phyloP scores from a whole-genome alignment of 2,797 vertebrate genomes.

The Phylloscopus collybita region DNA sequence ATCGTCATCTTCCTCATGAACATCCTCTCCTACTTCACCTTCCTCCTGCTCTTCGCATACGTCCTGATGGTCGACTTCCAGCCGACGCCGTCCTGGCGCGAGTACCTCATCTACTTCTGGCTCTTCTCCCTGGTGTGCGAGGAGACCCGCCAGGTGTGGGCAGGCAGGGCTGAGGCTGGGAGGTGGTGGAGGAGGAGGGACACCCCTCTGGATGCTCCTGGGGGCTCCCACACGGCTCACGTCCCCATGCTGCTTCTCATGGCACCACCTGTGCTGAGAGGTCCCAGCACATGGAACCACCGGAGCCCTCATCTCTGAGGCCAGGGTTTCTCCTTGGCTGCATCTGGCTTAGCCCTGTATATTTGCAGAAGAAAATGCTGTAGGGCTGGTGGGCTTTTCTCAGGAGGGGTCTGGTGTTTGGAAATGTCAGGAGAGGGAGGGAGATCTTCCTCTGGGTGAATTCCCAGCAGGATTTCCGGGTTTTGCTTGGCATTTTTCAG shows the following conservation, averaged over 20 bases:
- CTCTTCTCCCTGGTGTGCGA: conserved; percentile 90
- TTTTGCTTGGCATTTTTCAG: neutral
- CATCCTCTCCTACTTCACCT: conserved; percentile 90
- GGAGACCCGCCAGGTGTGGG: conserved; percentile 89
- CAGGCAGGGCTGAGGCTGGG: neutral
- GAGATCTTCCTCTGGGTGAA: neutral
- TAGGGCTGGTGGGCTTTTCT: neutral
- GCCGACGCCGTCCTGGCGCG: conserved; percentile 79
- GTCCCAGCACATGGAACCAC: neutral
- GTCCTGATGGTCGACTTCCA: conserved; percentile 96
- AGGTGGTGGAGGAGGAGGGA: neutral
- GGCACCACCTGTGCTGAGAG: rapidly evolving
- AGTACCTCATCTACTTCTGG: conserved; percentile 92
- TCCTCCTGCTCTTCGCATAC: conserved; percentile 91
- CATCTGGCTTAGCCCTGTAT: neutral
- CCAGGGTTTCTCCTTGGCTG: neutral
- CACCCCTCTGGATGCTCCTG: neutral
- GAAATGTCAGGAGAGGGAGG: neutral
- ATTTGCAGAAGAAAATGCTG: neutral
- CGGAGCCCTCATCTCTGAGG: rapidly evolving
- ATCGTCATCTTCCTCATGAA: conserved; percentile 91
- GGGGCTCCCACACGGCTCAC: rapidly evolving
- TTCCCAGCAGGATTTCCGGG: neutral
- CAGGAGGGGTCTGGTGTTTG: neutral
- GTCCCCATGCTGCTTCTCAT: neutral